A percentile compares a stretch with the other conserved stretches of the same genome.
Evolutionary conservation across 2,797 vertebrate genomes (phyloP).

Genomic region (Microctenopoma lineatum): DNA sequence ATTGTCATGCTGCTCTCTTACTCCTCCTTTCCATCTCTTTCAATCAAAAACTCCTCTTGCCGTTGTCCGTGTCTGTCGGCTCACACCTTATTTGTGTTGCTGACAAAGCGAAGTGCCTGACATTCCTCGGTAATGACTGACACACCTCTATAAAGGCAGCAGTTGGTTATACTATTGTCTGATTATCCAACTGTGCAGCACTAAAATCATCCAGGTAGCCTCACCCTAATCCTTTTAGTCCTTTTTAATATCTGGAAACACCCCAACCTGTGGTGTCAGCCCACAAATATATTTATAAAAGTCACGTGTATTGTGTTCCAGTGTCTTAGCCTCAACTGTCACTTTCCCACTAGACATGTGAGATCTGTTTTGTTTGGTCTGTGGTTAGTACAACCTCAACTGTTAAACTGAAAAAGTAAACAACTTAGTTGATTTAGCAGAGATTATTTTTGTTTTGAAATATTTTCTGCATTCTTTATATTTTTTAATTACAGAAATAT

Average conservation of each 20-base stretch:
- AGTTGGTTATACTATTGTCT: conserved; percentile 4
- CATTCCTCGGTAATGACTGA: conserved; percentile 47
- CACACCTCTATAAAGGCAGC: conserved; percentile 39
- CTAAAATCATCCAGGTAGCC: conserved; percentile 1
- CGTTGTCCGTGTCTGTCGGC: conserved; percentile 7
- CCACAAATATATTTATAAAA: neutral
- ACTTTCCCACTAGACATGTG: conserved; percentile 12
- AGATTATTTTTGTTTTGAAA: conserved; percentile 11
- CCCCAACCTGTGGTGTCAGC: conserved; percentile 1
- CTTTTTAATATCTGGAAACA: conserved; percentile 5
- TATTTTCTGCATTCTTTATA: neutral
- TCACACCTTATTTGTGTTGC: conserved; percentile 36
- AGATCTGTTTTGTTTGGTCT: conserved; percentile 20
- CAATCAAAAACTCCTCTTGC: conserved; percentile 13
- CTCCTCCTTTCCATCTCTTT: conserved; percentile 1
- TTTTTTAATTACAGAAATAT: neutral
- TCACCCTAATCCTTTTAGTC: conserved; percentile 24
- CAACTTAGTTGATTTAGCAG: neutral
- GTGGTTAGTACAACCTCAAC: conserved; percentile 7
- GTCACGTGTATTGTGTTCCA: neutral
- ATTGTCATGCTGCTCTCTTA: conserved; percentile 25
- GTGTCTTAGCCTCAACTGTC: neutral
- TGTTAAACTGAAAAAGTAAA: neutral
- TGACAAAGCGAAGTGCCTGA: conserved; percentile 40
- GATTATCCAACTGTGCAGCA: neutral